Conservation (phyloP, 2,113 vertebrate genomes). For the Embiotoca jacksoni region DNA sequence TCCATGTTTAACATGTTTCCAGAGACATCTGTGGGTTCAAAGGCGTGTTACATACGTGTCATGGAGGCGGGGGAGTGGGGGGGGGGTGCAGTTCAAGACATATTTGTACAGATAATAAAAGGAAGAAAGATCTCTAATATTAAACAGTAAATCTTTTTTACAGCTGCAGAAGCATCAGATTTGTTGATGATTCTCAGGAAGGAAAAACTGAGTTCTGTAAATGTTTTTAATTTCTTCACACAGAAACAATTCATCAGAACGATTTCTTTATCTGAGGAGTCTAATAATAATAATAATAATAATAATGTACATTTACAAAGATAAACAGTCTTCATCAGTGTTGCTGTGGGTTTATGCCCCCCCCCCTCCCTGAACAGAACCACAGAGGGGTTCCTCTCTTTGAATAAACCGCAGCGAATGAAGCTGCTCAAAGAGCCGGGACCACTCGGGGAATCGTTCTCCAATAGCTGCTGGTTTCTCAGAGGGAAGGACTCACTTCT, state of each 20-base stretch:
- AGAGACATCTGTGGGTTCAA: conserved; percentile 13
- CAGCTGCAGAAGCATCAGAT: conserved; percentile 3
- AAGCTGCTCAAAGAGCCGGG: conserved; percentile 62
- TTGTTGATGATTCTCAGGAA: background rate
- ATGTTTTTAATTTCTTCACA: background rate
- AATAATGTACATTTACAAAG: conserved; percentile 4
- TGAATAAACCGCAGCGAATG: conserved; percentile 59
- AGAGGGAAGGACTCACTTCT: conserved; percentile 70
- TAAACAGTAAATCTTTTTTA: background rate
- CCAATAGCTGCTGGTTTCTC: conserved; percentile 74
- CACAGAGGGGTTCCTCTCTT: conserved; percentile 52
- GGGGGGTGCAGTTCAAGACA: background rate
- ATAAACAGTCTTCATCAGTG: conserved; percentile 38
- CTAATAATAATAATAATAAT: background rate
- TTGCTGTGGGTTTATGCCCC: conserved; percentile 7
- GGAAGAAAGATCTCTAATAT: background rate
- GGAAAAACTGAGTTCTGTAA: background rate
- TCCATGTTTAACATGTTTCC: conserved; percentile 25
- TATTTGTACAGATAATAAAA: background rate
- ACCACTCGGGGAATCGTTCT: conserved; percentile 74
- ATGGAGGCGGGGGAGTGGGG: background rate
- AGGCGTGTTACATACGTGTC: background rate
- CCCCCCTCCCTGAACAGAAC: conserved; percentile 30
- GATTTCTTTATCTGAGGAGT: conserved; percentile 1
- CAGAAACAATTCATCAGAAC: conserved; percentile 13